Base-by-base conservation (phyloP, 2,888 invertebrate genomes). In the Cephonodes hylas region DNA sequence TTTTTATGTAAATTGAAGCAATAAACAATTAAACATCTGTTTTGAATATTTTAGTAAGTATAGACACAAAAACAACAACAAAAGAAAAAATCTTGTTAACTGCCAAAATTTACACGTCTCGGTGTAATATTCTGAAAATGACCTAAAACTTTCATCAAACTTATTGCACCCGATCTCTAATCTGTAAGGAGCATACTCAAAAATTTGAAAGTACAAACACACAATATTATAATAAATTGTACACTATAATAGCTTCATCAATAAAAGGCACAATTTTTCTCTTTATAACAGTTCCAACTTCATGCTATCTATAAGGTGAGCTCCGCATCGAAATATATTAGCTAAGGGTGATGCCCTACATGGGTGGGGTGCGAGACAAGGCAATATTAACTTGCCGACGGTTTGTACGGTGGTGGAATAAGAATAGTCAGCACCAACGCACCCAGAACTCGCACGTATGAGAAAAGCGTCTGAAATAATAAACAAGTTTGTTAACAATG, bases 301-400 rank as follows among this genome's bases (percentile, higher is more conserved):
- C 2, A 20, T 7, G 20, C 8, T 23, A n/a, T 1, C 25, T 27
- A 25, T 46, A 27, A 0, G 27, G 18, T 10, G 31, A 53, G 31
- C 4, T 53, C 15, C 46, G 46, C 31, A 18, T 10, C 53, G 10
- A 31, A 53, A 53, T 44, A 42, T 60, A 31, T 23, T 63, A 66
- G 64, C 64, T 62, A 63, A 64, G 60, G 62, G 64, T 67, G 63
- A 62, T 60, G 63, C 56, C 63, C 66, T 63, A 61, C 62, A 61
- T 38, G 53, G 25, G 53, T 64, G 60, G 64, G 62, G 61, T 63
- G 64, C 45, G 63, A 63, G 72, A 71, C 71, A 73, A 74, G 71
- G 74, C 79, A 80, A 84, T 84, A 84, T 84, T 81, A 80, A 78
- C 81, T 81, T 75, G 73, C 75, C 77, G 72, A 73, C 76, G 79